Percentiles rank a stretch among this genome's conserved stretches.
These are phyloP conservation scores for Pogonomyrmex barbatus DNA, from an alignment of 1,140 invertebrate genomes.

Conservation along the genomic window DNA sequence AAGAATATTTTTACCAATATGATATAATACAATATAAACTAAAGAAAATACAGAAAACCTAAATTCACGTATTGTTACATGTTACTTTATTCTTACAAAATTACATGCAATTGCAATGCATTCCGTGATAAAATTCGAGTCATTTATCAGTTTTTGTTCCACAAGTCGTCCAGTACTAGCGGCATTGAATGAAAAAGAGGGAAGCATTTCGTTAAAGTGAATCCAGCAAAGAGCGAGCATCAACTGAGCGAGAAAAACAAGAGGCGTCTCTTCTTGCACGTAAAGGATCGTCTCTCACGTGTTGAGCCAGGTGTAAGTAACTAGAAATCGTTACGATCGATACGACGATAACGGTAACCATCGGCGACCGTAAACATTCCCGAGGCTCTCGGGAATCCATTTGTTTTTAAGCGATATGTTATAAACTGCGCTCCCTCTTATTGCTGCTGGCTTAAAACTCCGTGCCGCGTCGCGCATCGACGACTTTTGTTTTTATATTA, in stretches of 20 bases:
- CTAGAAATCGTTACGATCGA: slow-evolving; percentile 73
- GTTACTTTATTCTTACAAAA: background rate
- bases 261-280: slow-evolving; percentile 9
- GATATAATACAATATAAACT: background rate
- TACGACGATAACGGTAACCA: slow-evolving; percentile 65
- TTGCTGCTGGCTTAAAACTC: slow-evolving; percentile 11
- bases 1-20: background rate
- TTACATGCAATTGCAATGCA: background rate
- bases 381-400: slow-evolving; percentile 53
- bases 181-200: background rate
- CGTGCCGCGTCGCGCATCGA: background rate
- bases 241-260: slow-evolving; percentile 45
- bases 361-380: slow-evolving; percentile 66
- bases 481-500: slow-evolving; percentile 62
- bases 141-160: slow-evolving; percentile 37
- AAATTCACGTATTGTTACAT: background rate
- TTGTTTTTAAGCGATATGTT: slow-evolving; percentile 70
- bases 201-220: slow-evolving; percentile 41
- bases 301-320: slow-evolving; percentile 68
- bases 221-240: slow-evolving; percentile 29
- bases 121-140: slow-evolving; percentile 16
- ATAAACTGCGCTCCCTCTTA: slow-evolving; percentile 52
- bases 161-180: background rate
- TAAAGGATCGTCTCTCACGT: slow-evolving; percentile 36
- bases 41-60: background rate